Percentiles rank a stretch among this genome's conserved stretches.
Evolutionary conservation across 2,797 vertebrate species (phyloP).

Genomic region (Anguilla marmorata): DNA sequence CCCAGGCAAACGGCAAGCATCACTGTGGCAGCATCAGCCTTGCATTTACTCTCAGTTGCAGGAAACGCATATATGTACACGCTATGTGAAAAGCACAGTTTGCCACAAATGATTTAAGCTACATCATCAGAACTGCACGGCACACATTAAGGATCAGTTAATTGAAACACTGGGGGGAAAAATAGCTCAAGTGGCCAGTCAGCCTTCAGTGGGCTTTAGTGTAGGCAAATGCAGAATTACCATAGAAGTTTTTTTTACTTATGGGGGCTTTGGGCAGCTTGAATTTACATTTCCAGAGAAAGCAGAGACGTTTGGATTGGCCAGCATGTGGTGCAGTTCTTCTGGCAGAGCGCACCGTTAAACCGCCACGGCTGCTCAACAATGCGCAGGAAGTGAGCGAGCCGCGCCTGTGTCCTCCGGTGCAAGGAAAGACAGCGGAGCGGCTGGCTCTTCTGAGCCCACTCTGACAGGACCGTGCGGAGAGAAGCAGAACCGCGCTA

Average conservation of each 20-base stretch:
- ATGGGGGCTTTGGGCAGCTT: neutral
- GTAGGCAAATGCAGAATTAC: neutral
- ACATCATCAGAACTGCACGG: neutral
- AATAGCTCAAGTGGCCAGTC: neutral
- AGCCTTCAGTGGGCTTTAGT: neutral
- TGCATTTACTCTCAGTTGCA: neutral
- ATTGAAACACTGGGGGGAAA: neutral
- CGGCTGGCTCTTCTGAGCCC: slow-evolving; percentile 35
- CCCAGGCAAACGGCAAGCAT: neutral
- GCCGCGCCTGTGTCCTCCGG: slow-evolving; percentile 34
- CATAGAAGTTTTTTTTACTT: neutral
- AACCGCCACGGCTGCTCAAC: slow-evolving; percentile 45
- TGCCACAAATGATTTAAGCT: neutral
- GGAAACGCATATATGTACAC: neutral
- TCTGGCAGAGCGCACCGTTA: slow-evolving; percentile 33
- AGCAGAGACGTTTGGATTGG: slow-evolving; percentile 51
- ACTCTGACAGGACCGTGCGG: slow-evolving; percentile 34
- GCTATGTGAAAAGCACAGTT: neutral
- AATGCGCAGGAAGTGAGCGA: slow-evolving; percentile 37
- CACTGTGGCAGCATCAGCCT: neutral
- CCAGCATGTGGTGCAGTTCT: slow-evolving; percentile 47
- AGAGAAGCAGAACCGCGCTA: slow-evolving; percentile 13
- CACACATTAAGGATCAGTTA: neutral
- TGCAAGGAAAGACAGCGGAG: slow-evolving; percentile 43
- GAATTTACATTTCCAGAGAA: neutral